These are phyloP conservation scores for Eupristina koningsbergeri DNA, from an alignment of 1,140 invertebrate species.

Conservation along the genomic window DNA sequence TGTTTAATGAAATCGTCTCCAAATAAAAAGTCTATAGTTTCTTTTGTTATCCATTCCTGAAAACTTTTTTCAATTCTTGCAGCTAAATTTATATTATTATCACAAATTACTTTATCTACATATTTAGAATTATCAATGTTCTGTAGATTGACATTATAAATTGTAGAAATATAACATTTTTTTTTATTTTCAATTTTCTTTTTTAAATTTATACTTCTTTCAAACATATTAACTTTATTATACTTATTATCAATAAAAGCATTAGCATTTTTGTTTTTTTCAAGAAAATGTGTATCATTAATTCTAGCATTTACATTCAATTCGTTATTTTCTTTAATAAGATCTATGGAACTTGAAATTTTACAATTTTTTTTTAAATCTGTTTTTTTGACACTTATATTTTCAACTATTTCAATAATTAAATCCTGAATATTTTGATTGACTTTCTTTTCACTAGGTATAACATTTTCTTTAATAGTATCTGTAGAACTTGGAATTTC, in stretches of 20 bases:
- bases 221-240: background rate
- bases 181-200: slow-evolving; percentile 7
- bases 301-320: no score
- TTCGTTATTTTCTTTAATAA: background rate
- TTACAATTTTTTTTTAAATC: background rate
- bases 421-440: slow-evolving; percentile 50
- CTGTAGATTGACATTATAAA: background rate
- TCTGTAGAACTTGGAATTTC: background rate
- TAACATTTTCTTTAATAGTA: no score
- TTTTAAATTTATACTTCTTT: background rate
- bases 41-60: slow-evolving; percentile 69
- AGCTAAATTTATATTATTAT: slow-evolving; percentile 47
- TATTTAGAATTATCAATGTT: background rate
- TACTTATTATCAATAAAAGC: background rate
- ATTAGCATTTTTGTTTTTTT: background rate
- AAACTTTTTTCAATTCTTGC: slow-evolving; percentile 65
- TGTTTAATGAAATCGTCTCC: slow-evolving; percentile 62
- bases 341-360: background rate
- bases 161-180: background rate
- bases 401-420: slow-evolving; percentile 39
- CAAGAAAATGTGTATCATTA: background rate
- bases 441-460: slow-evolving; percentile 10
- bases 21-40: slow-evolving; percentile 66
- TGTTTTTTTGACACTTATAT: slow-evolving; percentile 26
- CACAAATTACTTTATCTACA: background rate